Evolutionary conservation across 2,888 invertebrate species (phyloP), one percentile per base, ranked within the genome.

Genomic region (Athetis lepigone): DNA sequence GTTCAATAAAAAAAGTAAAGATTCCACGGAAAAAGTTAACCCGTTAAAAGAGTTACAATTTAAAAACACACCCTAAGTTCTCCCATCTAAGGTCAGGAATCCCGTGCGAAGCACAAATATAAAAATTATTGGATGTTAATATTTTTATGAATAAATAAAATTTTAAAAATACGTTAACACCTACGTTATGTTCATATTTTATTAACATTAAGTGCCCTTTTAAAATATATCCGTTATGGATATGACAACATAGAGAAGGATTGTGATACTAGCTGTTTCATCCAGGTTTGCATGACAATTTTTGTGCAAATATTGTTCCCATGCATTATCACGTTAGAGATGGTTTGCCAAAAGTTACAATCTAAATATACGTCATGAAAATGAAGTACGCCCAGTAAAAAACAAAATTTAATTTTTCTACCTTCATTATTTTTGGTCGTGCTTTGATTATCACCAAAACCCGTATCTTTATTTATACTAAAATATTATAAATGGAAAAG

Each of bases 61-160:
- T 4, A 37, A 68, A 43, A n/a, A 5, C 9, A 2, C 4, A 37
- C 13, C 2, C 18, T 16, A n/a, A 27, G n/a, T 36, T 13, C 7
- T 36, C 13, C 8, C 13, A 4, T 25, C 16, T 37, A 58, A 58
- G n/a, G 45, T 68, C n/a, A 18, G 4, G 4, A n/a, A 2, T 6
- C 13, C 33, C 7, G 4, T 16, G 29, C 11, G 27, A 68, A 27
- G 23, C 27, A 37, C n/a, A 13, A 29, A 18, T 16, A 36, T 5
- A 2, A 19, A 56, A 21, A 4, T 16, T 69, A 63, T 43, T 5
- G 21, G 4, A 23, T 9, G 19, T 45, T 29, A 39, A 40, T 46
- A 23, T 42, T 27, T 47, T 60, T 29, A 70, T 59, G 42, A 47
- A 70, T 47, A 36, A 25, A 39, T 47, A 64, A 69, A 46, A 40